Evolutionary conservation across 1,140 invertebrate species (phyloP).

Genomic region (Luehdorfia chinensis): DNA sequence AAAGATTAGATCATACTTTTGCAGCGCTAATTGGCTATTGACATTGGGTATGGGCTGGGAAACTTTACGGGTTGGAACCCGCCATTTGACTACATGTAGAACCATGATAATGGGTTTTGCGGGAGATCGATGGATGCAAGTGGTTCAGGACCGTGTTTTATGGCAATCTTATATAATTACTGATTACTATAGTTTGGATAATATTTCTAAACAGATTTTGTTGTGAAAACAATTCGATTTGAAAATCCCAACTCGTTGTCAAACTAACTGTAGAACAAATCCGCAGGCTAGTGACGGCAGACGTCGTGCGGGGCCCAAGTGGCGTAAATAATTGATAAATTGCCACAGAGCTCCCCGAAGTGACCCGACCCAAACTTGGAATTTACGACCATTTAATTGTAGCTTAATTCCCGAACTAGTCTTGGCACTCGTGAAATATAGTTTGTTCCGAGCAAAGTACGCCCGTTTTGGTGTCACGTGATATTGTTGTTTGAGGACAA

Average conservation of each 20-base stretch:
- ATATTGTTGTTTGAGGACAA: conserved; percentile 8
- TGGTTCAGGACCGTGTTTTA: too few relatives aligned
- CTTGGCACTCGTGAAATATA: conserved; percentile 62
- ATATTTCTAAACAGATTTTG: neutral
- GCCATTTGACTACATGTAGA: too few relatives aligned
- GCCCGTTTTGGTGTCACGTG: conserved; percentile 9
- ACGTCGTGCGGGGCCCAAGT: conserved; percentile 48
- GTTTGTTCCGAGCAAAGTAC: conserved; percentile 28
- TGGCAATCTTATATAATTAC: conserved; percentile 12
- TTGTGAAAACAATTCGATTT: neutral
- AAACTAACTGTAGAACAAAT: conserved; percentile 35
- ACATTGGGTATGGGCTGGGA: too few relatives aligned
- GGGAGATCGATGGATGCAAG: too few relatives aligned
- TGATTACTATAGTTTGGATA: neutral
- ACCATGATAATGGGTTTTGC: too few relatives aligned
- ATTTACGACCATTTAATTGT: conserved; percentile 76
- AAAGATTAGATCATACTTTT: too few relatives aligned
- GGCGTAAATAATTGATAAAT: conserved; percentile 77
- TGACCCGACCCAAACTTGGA: conserved; percentile 69
- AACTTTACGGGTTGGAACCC: too few relatives aligned
- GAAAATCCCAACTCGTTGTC: conserved; percentile 20
- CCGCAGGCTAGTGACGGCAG: conserved; percentile 48
- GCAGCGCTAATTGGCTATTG: too few relatives aligned
- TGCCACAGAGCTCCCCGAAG: conserved; percentile 67
- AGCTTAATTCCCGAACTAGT: conserved; percentile 70